Percentiles rank a stretch among this genome's conserved stretches.
These are phyloP conservation scores for Pithys albifrons DNA, from an alignment of 2,113 vertebrate species.

Conservation along the genomic window DNA sequence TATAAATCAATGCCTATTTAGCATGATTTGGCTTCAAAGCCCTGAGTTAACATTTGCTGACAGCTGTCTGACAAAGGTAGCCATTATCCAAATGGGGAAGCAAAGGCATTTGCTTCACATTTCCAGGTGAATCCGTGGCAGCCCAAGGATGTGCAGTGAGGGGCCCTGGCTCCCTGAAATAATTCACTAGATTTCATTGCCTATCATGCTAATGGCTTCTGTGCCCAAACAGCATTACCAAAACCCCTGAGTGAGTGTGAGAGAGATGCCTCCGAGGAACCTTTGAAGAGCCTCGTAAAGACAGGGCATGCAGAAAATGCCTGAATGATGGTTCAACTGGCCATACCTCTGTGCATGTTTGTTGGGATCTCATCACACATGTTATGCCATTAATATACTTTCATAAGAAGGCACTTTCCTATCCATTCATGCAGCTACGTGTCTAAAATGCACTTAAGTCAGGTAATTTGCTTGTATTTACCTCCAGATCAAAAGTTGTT, in stretches of 20 bases:
- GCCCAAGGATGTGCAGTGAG: not conserved
- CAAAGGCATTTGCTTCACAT: not conserved
- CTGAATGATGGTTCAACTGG: not conserved
- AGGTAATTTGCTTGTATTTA: slow-evolving; percentile 12
- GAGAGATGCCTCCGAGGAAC: not conserved
- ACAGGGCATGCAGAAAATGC: not conserved
- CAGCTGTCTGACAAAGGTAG: not conserved
- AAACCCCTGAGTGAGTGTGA: not conserved
- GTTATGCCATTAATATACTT: not conserved
- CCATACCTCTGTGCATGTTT: not conserved
- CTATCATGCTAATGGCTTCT: not conserved
- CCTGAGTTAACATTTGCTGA: not conserved
- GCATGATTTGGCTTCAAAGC: not conserved
- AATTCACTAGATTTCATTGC: not conserved
- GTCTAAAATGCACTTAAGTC: not conserved
- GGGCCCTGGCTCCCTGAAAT: not conserved
- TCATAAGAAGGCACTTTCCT: not conserved
- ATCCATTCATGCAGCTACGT: not conserved
- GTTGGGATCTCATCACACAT: not conserved
- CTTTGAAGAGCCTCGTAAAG: not conserved
- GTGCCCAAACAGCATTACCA: not conserved
- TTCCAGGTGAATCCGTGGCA: not conserved
- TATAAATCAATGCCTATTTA: not conserved
- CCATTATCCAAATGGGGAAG: not conserved
- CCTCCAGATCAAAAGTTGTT: slow-evolving; percentile 45